Percentiles rank a stretch among this genome's conserved stretches.
Conservation (phyloP, 1,140 invertebrate genomes). For the Centruroides sculpturatus region DNA sequence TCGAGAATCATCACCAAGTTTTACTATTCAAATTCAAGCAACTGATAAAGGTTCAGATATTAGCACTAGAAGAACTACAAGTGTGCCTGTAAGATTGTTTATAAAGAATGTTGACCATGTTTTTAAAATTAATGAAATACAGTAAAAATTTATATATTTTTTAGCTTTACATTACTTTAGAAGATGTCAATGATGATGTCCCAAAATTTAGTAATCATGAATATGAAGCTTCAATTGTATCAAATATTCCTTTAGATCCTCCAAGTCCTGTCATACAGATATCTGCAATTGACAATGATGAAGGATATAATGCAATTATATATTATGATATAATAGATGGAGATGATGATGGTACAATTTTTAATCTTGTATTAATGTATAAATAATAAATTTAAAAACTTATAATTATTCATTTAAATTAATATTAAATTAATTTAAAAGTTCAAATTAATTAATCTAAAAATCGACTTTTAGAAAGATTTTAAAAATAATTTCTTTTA, state of each 20-base stretch:
- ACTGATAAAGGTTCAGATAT: slow-evolving; percentile 54
- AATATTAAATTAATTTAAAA: not conserved
- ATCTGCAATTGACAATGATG: slow-evolving; percentile 60
- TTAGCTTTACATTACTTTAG: slow-evolving; percentile 15
- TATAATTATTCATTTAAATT: no score
- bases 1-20: slow-evolving; percentile 51
- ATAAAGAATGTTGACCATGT: not conserved
- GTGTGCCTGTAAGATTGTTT: slow-evolving; percentile 46
- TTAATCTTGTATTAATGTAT: not conserved
- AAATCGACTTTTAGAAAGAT: no score
- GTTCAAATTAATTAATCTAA: no score
- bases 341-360: slow-evolving; percentile 43
- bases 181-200: slow-evolving; percentile 64
- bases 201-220: slow-evolving; percentile 50
- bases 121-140: not conserved
- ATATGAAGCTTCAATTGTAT: slow-evolving; percentile 49
- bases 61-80: slow-evolving; percentile 44
- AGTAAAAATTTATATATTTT: not conserved
- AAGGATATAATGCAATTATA: slow-evolving; percentile 55
- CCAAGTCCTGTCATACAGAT: slow-evolving; percentile 61
- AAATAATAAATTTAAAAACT: no score
- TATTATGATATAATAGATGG: slow-evolving; percentile 54
- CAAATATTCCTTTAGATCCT: slow-evolving; percentile 60
- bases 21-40: slow-evolving; percentile 61
- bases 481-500: no score